Evolutionary conservation across 2,797 vertebrate genomes (phyloP), one percentile per base, ranked within the genome.

Genomic region (Cercopithecus diana): DNA sequence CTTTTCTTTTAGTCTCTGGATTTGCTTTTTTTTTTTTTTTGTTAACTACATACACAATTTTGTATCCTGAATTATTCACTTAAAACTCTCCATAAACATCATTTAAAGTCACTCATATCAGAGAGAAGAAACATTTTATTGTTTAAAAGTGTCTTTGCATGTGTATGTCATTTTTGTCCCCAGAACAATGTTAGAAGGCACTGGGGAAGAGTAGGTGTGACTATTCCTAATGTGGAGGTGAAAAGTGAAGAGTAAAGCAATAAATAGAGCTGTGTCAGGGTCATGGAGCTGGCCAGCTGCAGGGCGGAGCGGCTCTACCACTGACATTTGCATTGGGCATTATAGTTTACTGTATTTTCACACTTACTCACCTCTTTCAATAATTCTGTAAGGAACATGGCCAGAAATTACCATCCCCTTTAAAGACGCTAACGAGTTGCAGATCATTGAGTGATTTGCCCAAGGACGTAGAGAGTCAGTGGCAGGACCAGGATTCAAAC

Each of bases 271-370:
- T 79, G 24, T 58, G 7, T 41, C 43, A 1, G 0, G 83, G 43
- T 57, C 13, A 1, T 15, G 36, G 57, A 24, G 22, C 50, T 39
- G 58, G 41, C 20, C 15, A 9, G 22, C 28, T 19, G 36, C 52
- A 33, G 22, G 43, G 22, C 1, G 2, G 39, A 61, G 33, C 2
- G 2, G 12, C 4, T 20, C 19, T 0, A 1, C 1, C 8, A 2
- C 39, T 72, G 77, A 33, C 17, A 3, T 57, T 33, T 81, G 14
- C 30, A 7, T 1, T 58, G 58, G 52, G 11, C 17, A 30, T 83
- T 14, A n/a, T 8, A 13, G 41, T 30, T 88, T 11, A 7, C n/a
- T 14, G n/a, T 72, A 5, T 48, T 55, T 73, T 48, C 76, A 81
- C 75, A n/a, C 22, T 77, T 28, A 13, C 41, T 83, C 58, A 12